Evolutionary conservation across 2,113 vertebrate genomes (phyloP).

Genomic region (Anser cygnoides): DNA sequence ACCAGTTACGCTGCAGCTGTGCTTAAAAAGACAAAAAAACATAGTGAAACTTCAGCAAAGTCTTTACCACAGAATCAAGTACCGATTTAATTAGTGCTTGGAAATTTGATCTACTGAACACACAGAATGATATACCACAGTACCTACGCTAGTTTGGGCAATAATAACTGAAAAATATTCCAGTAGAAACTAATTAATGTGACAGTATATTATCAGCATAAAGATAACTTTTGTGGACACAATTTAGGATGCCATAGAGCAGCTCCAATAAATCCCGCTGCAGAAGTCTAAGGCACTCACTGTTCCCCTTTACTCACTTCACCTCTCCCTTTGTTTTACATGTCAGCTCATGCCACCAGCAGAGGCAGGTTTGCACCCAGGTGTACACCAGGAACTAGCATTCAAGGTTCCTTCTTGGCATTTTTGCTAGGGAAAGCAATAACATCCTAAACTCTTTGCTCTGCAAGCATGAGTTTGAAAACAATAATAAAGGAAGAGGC

Average conservation of each 20-base stretch:
- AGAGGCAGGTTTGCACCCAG: neutral
- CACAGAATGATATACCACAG: neutral
- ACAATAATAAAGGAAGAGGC: neutral
- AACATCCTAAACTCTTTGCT: neutral
- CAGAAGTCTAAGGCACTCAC: neutral
- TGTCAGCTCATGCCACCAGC: neutral
- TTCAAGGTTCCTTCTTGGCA: neutral
- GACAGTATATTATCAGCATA: neutral
- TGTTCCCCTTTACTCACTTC: neutral
- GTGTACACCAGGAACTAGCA: neutral
- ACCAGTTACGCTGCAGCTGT: neutral
- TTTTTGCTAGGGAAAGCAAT: neutral
- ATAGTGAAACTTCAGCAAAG: neutral
- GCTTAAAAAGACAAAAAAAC: neutral
- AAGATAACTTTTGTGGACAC: neutral
- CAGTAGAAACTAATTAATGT: neutral
- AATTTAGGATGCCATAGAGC: neutral
- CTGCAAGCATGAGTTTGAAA: fast-evolving
- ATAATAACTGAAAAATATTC: neutral
- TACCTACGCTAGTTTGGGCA: neutral
- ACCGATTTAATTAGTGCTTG: neutral
- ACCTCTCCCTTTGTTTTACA: neutral
- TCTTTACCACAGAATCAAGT: neutral
- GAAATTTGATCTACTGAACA: neutral
- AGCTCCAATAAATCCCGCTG: neutral